These are phyloP conservation scores for Daktulosphaira vitifoliae DNA, from an alignment of 1,140 invertebrate genomes.

Conservation along the genomic window DNA sequence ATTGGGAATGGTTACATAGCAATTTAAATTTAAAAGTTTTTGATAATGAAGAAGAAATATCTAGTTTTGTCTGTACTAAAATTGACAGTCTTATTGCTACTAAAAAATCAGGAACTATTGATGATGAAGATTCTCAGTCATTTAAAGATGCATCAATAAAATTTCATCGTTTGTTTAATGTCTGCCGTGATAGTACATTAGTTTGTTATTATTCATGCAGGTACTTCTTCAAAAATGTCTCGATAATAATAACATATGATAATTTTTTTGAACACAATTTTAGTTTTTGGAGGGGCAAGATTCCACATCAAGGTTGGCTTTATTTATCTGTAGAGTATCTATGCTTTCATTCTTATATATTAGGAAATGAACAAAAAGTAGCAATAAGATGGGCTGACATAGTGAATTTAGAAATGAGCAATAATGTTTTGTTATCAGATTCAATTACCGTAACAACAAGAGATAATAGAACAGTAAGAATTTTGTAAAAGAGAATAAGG, in stretches of 20 bases:
- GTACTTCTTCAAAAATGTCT: no score
- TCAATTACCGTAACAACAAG: constrained; percentile 76
- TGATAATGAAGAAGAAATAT: constrained; percentile 88
- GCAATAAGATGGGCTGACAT: constrained; percentile 78
- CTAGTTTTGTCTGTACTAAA: constrained; percentile 92
- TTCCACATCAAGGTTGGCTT: constrained; percentile 90
- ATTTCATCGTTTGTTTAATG: constrained; percentile 80
- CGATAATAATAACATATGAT: not conserved
- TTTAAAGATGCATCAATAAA: constrained; percentile 75
- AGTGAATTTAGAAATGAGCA: constrained; percentile 62
- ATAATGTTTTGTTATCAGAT: constrained; percentile 72
- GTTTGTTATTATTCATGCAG: constrained; percentile 93
- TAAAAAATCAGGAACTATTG: constrained; percentile 41
- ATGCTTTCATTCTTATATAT: constrained; percentile 91
- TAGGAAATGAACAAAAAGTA: constrained; percentile 82
- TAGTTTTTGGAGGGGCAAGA: constrained; percentile 85
- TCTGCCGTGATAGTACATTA: constrained; percentile 88
- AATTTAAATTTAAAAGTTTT: constrained; percentile 83
- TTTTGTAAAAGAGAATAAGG: no score
- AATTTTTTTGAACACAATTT: constrained; percentile 46
- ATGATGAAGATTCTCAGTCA: constrained; percentile 70
- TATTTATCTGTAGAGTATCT: constrained; percentile 92
- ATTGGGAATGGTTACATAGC: constrained; percentile 90
- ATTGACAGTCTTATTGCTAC: constrained; percentile 83
- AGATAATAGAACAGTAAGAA: constrained; percentile 56